Conservation (phyloP, 2,888 invertebrate species). For the Leucophenga montana region DNA sequence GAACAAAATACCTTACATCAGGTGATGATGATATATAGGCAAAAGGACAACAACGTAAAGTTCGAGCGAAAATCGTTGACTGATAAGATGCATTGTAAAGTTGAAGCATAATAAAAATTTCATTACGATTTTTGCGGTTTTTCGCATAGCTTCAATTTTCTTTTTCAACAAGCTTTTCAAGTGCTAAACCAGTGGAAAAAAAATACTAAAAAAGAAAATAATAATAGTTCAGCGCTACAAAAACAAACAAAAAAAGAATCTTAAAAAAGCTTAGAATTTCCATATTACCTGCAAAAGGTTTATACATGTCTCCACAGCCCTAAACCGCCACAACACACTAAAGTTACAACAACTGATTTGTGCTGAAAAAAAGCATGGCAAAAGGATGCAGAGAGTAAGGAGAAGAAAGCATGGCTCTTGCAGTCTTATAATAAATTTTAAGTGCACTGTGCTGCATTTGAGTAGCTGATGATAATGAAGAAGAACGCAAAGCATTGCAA, state of each 20-base stretch:
- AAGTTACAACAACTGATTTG: no score
- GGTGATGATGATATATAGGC: not conserved
- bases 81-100: slow-evolving; percentile 65
- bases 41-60: slow-evolving; percentile 48
- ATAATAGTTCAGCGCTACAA: slow-evolving; percentile 44
- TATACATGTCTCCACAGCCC: not conserved
- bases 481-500: not conserved
- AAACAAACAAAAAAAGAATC: slow-evolving; percentile 39
- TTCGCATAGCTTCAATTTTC: slow-evolving; percentile 28
- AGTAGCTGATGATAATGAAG: slow-evolving; percentile 1
- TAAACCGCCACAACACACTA: not conserved
- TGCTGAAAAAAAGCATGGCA: no score
- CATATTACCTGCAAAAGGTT: slow-evolving; percentile 56
- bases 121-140: slow-evolving; percentile 66
- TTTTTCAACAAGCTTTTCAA: slow-evolving; percentile 37
- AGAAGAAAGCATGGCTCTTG: not conserved
- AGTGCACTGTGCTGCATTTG: slow-evolving; percentile 8
- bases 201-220: slow-evolving; percentile 57
- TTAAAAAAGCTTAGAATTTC: slow-evolving; percentile 56
- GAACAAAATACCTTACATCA: not conserved
- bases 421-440: slow-evolving; percentile 11
- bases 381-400: not conserved
- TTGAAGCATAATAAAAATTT: slow-evolving; percentile 66
- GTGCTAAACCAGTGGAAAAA: slow-evolving; percentile 60
- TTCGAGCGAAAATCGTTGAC: slow-evolving; percentile 58